Evolutionary conservation across 2,113 vertebrate species (phyloP).

Genomic region (Halcyon malimbica): DNA sequence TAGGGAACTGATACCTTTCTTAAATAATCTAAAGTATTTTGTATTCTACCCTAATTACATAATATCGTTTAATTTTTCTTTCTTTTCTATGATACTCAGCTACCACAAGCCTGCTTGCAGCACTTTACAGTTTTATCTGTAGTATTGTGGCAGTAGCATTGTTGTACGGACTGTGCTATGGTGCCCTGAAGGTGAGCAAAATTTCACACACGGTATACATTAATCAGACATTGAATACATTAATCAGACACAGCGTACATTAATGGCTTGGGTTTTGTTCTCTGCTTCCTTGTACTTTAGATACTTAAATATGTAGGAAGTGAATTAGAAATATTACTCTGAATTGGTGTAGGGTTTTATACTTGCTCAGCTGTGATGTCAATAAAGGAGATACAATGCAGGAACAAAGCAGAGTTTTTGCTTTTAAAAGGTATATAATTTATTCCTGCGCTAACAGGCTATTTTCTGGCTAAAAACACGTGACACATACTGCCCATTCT

Average conservation of each 20-base stretch:
- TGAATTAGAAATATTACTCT: background rate
- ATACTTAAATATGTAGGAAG: background rate
- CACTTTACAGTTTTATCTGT: slow-evolving; percentile 93
- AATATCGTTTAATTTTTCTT: background rate
- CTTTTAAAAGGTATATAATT: background rate
- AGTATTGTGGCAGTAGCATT: slow-evolving; percentile 93
- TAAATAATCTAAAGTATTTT: background rate
- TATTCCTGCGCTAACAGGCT: background rate
- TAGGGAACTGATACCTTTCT: background rate
- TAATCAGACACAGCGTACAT: background rate
- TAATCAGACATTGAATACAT: background rate
- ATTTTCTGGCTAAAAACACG: background rate
- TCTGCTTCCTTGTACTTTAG: background rate
- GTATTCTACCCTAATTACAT: background rate
- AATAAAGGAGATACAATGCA: background rate
- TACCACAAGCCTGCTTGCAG: slow-evolving; percentile 93
- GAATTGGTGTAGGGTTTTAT: background rate
- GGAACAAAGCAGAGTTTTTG: background rate
- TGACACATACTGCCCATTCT: background rate
- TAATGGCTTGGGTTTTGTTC: background rate
- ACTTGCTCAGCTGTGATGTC: background rate
- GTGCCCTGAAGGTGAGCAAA: slow-evolving; percentile 91
- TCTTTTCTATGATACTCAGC: slow-evolving; percentile 70
- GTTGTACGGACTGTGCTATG: slow-evolving; percentile 95
- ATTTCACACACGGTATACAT: background rate